phyloP scores from a whole-genome alignment of 2,888 invertebrate species.

The Willowsia nigromaculata region DNA sequence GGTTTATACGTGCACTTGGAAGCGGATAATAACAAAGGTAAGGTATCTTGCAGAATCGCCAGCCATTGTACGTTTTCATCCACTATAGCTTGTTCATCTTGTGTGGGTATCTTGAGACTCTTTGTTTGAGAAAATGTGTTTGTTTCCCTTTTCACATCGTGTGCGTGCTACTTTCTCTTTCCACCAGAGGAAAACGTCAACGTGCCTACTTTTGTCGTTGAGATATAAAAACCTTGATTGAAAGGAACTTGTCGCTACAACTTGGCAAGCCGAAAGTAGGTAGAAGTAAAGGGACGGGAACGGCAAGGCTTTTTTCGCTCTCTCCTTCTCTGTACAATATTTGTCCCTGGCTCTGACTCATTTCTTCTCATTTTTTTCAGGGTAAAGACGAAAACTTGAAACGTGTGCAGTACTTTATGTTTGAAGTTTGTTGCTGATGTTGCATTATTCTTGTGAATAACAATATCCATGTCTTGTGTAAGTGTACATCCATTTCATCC shows the following conservation, averaged over 20 bases:
- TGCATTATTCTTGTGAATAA: conserved; percentile 38
- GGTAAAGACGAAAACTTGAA: conserved; percentile 24
- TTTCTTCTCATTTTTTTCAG: not conserved
- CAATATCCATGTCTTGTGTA: not conserved
- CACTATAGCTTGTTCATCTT: not conserved
- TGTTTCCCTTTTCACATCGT: not conserved
- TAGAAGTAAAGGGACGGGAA: not conserved
- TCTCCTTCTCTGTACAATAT: no score
- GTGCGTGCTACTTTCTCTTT: not conserved
- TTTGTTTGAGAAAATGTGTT: not conserved
- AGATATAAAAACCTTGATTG: conserved; percentile 16
- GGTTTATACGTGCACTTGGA: no score
- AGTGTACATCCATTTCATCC: not conserved
- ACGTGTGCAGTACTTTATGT: conserved; percentile 55
- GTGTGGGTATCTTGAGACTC: conserved; percentile 3
- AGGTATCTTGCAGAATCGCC: not conserved
- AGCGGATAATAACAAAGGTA: no score
- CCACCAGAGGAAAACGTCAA: not conserved
- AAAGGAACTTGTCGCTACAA: not conserved
- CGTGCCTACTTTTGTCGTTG: not conserved
- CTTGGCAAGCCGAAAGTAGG: not conserved
- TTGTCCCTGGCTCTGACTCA: not conserved
- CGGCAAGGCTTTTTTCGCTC: not conserved
- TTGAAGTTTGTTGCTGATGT: conserved; percentile 61
- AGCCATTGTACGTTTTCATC: not conserved